Conservation (phyloP, 2,797 vertebrate species). For the Sebastes flavidus region DNA sequence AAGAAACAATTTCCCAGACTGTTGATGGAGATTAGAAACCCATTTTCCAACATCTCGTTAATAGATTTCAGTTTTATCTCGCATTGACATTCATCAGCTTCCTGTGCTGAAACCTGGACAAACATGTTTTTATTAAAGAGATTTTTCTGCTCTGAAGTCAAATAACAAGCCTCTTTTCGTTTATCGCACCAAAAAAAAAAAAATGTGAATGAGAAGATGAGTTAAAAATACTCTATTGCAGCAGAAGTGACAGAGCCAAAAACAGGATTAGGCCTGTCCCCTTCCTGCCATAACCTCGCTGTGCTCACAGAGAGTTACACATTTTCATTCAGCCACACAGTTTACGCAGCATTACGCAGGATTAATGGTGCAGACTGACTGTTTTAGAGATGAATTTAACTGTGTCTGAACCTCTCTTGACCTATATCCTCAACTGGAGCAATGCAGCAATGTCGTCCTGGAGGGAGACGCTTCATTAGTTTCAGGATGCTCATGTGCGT, state of each 20-base stretch:
- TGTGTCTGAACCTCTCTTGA: conserved; percentile 73
- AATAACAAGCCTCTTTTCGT: conserved; percentile 7
- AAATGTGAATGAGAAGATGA: conserved; percentile 50
- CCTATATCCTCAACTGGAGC: conserved; percentile 70
- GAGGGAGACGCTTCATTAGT: conserved; percentile 43
- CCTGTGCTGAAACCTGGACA: background rate
- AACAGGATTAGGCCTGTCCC: conserved; percentile 58
- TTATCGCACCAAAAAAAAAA: background rate
- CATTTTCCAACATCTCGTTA: conserved; percentile 30
- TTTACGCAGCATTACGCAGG: conserved; percentile 72
- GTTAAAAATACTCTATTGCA: conserved; percentile 45
- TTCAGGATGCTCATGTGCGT: conserved; percentile 10
- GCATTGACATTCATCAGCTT: conserved; percentile 21
- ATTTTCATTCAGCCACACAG: conserved; percentile 69
- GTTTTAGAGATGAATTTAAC: conserved; percentile 71
- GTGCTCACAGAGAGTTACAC: conserved; percentile 51
- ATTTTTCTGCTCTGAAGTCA: background rate
- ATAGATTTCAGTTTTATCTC: conserved; percentile 29
- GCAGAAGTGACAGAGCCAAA: conserved; percentile 42
- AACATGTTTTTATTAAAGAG: background rate
- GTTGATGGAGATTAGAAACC: conserved; percentile 45
- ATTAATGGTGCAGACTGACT: conserved; percentile 67
- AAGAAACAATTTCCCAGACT: conserved; percentile 28
- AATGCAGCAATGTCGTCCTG: conserved; percentile 42
- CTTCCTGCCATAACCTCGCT: conserved; percentile 45